These are phyloP conservation scores for Gortyna flavago DNA, from an alignment of 2,888 invertebrate species.

Conservation along the genomic window DNA sequence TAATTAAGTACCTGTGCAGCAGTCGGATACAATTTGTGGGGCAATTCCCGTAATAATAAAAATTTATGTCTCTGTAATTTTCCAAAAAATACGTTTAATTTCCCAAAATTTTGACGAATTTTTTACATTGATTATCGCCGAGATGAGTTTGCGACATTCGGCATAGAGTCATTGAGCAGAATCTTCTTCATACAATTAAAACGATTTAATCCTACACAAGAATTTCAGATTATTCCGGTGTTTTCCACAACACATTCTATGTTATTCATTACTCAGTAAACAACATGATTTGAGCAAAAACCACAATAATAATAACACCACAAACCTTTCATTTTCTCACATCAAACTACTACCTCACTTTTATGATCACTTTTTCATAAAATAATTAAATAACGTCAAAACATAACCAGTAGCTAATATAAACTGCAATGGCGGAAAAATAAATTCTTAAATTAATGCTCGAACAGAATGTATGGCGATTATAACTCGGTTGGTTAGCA, in stretches of 20 bases:
- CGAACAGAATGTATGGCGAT: slow-evolving; percentile 4
- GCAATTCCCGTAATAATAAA: not conserved
- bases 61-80: not conserved
- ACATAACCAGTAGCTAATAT: slow-evolving; percentile 12
- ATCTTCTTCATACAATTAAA: not conserved
- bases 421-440: slow-evolving; percentile 39
- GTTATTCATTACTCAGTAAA: not conserved
- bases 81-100: not conserved
- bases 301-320: not conserved
- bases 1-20: no score
- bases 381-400: slow-evolving; percentile 27
- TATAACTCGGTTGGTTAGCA: slow-evolving; percentile 28
- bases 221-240: not conserved
- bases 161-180: not conserved
- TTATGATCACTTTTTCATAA: not conserved
- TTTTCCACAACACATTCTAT: not conserved
- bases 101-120: not conserved
- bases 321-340: not conserved
- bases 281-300: not conserved
- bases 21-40: no score
- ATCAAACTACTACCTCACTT: not conserved
- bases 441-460: slow-evolving; percentile 29
- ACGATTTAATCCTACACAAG: not conserved
- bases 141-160: not conserved
- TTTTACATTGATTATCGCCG: no score